Conservation (phyloP, 2,888 invertebrate species). For the Teinopalpus imperialis region DNA sequence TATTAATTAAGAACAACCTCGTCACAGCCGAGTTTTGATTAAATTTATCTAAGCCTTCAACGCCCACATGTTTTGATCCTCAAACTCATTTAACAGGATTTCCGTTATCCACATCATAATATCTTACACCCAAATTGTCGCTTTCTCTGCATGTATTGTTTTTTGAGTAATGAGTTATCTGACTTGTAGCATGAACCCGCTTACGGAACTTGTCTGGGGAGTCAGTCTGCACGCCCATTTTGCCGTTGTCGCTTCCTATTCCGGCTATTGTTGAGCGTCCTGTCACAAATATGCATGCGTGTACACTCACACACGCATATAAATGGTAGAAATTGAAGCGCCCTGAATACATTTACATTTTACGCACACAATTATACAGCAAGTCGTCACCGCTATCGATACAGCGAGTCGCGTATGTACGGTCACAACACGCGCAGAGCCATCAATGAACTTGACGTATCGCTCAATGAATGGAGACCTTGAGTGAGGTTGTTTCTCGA, state of each 20-base stretch:
- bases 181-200: conserved; percentile 57
- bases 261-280: conserved; percentile 79
- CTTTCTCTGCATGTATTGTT: conserved; percentile 46
- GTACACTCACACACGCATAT: conserved; percentile 45
- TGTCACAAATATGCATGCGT: conserved; percentile 60
- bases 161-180: conserved; percentile 52
- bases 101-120: conserved; percentile 44
- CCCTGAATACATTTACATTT: conserved; percentile 14
- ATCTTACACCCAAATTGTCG: conserved; percentile 50
- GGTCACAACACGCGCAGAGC: conserved; percentile 34
- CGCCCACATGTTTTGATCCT: conserved; percentile 33
- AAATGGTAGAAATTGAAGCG: conserved; percentile 36
- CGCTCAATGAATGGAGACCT: conserved; percentile 61
- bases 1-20: conserved; percentile 9
- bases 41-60: conserved; percentile 23
- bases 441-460: conserved; percentile 69
- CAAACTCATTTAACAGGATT: conserved; percentile 62
- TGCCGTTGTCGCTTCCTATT: conserved; percentile 74
- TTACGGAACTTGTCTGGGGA: conserved; percentile 69
- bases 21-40: conserved; percentile 11
- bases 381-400: conserved; percentile 24
- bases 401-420: conserved; percentile 13
- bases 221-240: conserved; percentile 62
- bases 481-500: conserved; percentile 61
- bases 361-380: conserved; percentile 13